Base-by-base conservation (phyloP, 2,888 invertebrate species). In the Pyralis farinalis region DNA sequence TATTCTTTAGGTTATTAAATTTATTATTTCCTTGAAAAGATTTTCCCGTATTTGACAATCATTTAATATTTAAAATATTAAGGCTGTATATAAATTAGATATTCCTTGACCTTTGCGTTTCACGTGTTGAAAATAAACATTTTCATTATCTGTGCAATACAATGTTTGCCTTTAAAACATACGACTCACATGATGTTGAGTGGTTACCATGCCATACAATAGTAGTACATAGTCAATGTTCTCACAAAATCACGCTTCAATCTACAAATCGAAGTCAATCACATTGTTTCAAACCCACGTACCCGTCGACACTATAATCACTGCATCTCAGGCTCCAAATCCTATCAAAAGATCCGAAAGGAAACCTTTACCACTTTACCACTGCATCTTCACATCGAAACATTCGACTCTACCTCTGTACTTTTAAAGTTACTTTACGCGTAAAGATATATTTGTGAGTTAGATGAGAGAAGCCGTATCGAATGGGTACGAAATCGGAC, bases 401-500 rank as follows among this genome's bases (percentile, higher is more conserved):
- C 39, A 57, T 53, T 57, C 28, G 46, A 56, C 63, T 52, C 55
- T 74, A 66, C 33, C 0, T 0, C 11, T 0, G 4, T 28, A n/a
- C 1, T 0, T 9, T 55, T 57, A 56, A 58, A 48, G 45, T 27
- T 36, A 12, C 22, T 20, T 32, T 4, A 8, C 16, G 29, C 43
- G 45, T 37, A 53, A 27, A 22, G 30, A 27, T 47, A 59, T 50
- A 39, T 55, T 65, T 53, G 70, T 66, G 51, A 50, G 49, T 63
- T 53, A 72, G 72, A 71, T 75, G 73, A 71, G 77, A 80, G 76
- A 71, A 69, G 68, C 69, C 75, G 71, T 58, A 57, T 65, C 81
- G 68, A 80, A 84, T 77, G 54, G 64, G 76, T 74, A 83, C 69
- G 75, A 80, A 83, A 83, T 82, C 73, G 81, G 76, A 53, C 83